Evolutionary conservation across 2,888 invertebrate genomes (phyloP).

Genomic region (Druceiella hillmani): DNA sequence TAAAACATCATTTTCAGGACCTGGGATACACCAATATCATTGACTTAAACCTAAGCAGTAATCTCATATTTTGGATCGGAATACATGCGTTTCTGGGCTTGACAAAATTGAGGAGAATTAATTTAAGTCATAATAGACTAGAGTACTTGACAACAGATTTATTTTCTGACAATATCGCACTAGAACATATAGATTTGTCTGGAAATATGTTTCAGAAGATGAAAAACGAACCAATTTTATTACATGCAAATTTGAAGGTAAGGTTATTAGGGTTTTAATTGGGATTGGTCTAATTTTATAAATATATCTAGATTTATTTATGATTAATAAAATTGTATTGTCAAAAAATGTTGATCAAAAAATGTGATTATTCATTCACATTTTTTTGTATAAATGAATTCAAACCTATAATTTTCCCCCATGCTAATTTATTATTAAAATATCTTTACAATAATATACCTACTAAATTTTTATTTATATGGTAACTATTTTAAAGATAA

Average conservation of each 20-base stretch:
- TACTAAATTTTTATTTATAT: too few species aligned
- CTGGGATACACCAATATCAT: slow-evolving; percentile 43
- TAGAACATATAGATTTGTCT: slow-evolving; percentile 53
- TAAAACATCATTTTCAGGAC: slow-evolving; percentile 36
- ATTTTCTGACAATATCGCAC: slow-evolving; percentile 49
- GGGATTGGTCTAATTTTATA: not conserved
- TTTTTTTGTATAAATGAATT: too few species aligned
- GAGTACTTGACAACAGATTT: slow-evolving; percentile 51
- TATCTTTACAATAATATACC: too few species aligned
- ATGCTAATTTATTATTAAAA: too few species aligned
- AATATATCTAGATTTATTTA: too few species aligned
- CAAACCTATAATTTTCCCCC: too few species aligned
- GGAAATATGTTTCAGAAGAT: slow-evolving; percentile 56
- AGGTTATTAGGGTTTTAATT: slow-evolving; percentile 7
- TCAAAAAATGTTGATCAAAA: too few species aligned
- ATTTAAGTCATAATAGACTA: slow-evolving; percentile 58
- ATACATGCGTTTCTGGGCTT: slow-evolving; percentile 55
- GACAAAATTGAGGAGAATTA: slow-evolving; percentile 44
- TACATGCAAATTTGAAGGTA: slow-evolving; percentile 50
- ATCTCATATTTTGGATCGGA: slow-evolving; percentile 57
- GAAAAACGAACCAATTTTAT: slow-evolving; percentile 51
- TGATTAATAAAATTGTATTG: too few species aligned
- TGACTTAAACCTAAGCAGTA: slow-evolving; percentile 52
- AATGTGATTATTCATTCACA: too few species aligned
- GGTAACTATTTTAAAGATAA: too few species aligned